Base-by-base conservation (phyloP, 2,113 vertebrate genomes). In the Paraplagusia blochii region DNA sequence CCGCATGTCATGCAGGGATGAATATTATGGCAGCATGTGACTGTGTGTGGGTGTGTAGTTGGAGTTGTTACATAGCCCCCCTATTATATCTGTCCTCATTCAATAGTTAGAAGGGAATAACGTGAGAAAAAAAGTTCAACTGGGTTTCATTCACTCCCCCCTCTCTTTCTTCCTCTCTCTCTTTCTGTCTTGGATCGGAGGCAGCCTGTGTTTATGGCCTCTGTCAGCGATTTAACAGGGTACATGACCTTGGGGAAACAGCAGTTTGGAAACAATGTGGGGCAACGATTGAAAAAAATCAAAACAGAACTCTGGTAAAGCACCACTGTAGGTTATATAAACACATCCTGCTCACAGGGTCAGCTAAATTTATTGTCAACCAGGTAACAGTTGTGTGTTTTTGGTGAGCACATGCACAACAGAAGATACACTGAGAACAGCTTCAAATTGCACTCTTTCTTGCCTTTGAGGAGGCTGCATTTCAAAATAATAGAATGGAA, bases 171-270 rank as follows among this genome's bases (percentile, higher is more conserved):
- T 17, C 5, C 22, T 29, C 3, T 29, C 22, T 29, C 3, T 29
- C 22, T 29, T 6, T 29, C 22, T 29, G 22, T 29, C 17, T 45
- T 72, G 44, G 53, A 66, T 47, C 34, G 44, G 14, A 74, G 50
- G 61, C 63, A 46, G 61, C 44, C 61, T 70, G 58, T 60, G 64
- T 84, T 86, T 82, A 82, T 52, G 33, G 59, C 62, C 77, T 72
- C 80, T 77, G 81, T 77, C 74, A 74, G 69, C 62, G 56, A 65
- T 85, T 85, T 85, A 82, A 82, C 66, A 69, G 64, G 71, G 75
- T 80, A 82, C 66, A 46, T 55, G 74, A 81, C 80, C 78, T 72
- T 57, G 65, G 59, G 72, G 64, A 69, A 76, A 62, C 46, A 47
- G 29, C 40, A 66, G 71, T 69, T 79, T 58, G 67, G 65, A 82